Conservation (phyloP, 2,797 vertebrate genomes). For the Emydoidea blandingii region DNA sequence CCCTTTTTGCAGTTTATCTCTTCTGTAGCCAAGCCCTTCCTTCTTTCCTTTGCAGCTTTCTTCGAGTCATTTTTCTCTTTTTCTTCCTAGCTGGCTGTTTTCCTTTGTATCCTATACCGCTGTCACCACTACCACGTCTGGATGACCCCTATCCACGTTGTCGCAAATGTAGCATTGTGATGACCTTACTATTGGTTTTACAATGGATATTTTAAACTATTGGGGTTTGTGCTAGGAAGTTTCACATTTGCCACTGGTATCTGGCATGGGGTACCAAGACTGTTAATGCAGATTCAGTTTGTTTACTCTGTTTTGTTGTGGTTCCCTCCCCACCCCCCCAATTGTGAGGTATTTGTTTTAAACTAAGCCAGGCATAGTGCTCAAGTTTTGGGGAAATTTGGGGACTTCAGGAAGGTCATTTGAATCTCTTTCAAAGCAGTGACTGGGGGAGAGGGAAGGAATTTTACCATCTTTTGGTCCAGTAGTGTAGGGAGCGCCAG, state of each 20-base stretch:
- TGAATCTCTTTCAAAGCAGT: neutral
- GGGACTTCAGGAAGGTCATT: neutral
- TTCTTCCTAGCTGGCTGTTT: neutral
- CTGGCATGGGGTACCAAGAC: neutral
- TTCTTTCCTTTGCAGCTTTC: conserved; percentile 1
- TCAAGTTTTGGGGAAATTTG: neutral
- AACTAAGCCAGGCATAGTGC: neutral
- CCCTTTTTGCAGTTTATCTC: neutral
- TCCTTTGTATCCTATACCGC: neutral
- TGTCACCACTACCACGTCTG: neutral
- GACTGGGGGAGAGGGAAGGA: too few species aligned
- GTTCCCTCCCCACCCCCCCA: too few species aligned
- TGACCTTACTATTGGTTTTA: conserved; percentile 41
- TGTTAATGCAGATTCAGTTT: neutral
- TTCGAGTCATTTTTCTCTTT: neutral
- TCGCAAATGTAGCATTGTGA: neutral
- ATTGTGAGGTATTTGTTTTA: neutral
- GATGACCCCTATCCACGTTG: neutral
- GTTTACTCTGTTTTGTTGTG: too few species aligned
- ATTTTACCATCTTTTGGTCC: neutral
- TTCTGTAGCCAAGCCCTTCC: neutral
- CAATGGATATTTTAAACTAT: conserved; percentile 17
- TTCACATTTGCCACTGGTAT: conserved; percentile 13
- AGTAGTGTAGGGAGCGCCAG: neutral
- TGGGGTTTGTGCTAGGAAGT: conserved; percentile 50